These are phyloP conservation scores for Syncerus caffer DNA, from an alignment of 2,797 vertebrate species.

Conservation along the genomic window DNA sequence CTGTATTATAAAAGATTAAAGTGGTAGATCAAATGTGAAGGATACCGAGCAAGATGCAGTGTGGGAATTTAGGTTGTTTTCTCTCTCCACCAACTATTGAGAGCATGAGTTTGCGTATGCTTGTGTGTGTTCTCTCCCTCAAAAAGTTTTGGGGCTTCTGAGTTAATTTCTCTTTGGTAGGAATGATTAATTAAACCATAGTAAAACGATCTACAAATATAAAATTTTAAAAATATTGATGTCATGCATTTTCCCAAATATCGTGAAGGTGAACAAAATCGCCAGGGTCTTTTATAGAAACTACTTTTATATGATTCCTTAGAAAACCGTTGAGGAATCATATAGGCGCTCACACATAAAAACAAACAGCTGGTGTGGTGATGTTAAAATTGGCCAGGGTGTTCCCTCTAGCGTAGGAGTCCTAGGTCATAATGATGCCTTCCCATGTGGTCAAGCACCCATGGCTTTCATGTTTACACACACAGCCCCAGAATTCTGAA, in stretches of 20 bases:
- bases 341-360: not conserved
- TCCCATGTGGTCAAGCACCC: constrained; percentile 85
- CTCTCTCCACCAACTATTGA: not conserved
- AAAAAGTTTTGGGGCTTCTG: not conserved
- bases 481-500: constrained; percentile 87
- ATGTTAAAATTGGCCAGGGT: constrained; percentile 78
- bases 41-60: constrained; percentile 36
- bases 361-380: constrained; percentile 44
- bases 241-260: not conserved
- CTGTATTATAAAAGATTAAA: constrained; percentile 41
- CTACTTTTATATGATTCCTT: not conserved
- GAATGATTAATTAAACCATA: not conserved
- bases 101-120: not conserved
- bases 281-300: not conserved
- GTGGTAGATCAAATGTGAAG: constrained; percentile 47
- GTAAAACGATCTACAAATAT: not conserved
- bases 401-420: constrained; percentile 83
- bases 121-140: not conserved
- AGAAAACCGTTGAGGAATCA: not conserved
- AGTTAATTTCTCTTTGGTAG: not conserved
- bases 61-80: constrained; percentile 14
- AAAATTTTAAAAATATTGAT: not conserved
- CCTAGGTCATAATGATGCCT: constrained; percentile 81
- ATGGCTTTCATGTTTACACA: constrained; percentile 93
- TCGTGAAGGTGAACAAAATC: not conserved